A percentile compares a stretch with the other conserved stretches of the same genome.
phyloP scores from a whole-genome alignment of 2,113 vertebrate species.

The Rhineura floridana region DNA sequence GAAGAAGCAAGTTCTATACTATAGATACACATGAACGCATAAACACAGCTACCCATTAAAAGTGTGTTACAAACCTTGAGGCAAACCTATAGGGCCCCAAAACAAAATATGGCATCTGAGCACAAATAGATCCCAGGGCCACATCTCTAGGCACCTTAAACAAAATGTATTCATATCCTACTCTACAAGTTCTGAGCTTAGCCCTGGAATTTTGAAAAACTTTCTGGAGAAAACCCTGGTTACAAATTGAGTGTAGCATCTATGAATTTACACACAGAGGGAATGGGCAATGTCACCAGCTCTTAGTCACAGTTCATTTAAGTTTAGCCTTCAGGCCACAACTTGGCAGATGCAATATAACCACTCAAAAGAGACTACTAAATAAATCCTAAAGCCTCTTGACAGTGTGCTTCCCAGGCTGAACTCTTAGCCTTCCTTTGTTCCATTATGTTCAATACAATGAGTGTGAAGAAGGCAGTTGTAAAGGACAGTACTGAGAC shows the following conservation, averaged over 20 bases:
- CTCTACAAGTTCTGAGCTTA: background rate
- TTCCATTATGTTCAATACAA: background rate
- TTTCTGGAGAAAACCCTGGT: background rate
- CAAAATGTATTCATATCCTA: background rate
- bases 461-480: background rate
- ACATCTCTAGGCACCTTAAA: background rate
- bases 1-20: background rate
- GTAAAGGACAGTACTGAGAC: background rate
- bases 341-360: background rate
- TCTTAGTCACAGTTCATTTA: conserved; percentile 36
- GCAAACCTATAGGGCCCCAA: background rate
- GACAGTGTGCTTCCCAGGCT: conserved; percentile 1
- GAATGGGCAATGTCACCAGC: conserved; percentile 13
- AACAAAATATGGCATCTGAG: background rate
- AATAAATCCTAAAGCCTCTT: conserved; percentile 18
- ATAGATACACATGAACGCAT: background rate
- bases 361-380: background rate
- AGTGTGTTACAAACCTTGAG: background rate
- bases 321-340: conserved; percentile 15
- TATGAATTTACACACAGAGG: background rate
- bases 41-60: background rate
- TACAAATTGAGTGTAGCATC: background rate
- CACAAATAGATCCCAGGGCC: background rate
- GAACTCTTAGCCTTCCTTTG: conserved; percentile 29
- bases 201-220: background rate